Evolutionary conservation across 2,888 invertebrate species (phyloP).

Genomic region (Drosophila ustulata): DNA sequence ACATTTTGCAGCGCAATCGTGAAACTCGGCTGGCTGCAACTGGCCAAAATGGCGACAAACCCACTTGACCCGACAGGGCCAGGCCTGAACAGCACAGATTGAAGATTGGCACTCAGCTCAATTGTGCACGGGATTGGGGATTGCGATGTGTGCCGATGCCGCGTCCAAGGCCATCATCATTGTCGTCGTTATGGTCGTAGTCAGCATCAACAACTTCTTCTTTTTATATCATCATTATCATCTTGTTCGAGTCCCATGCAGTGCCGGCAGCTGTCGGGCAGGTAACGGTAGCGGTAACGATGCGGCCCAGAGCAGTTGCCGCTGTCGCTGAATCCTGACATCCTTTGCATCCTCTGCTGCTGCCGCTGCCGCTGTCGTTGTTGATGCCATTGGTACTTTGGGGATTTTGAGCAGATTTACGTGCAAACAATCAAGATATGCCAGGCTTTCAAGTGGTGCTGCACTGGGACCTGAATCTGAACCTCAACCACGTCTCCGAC

Average conservation of each 20-base stretch:
- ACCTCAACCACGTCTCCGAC: slow-evolving; percentile 4
- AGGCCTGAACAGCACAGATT: slow-evolving; percentile 29
- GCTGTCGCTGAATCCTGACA: slow-evolving; percentile 38
- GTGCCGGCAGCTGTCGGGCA: neutral
- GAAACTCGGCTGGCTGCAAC: slow-evolving; percentile 21
- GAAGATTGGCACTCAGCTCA: slow-evolving; percentile 66
- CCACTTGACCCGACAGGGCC: slow-evolving; percentile 51
- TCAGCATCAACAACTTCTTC: slow-evolving; percentile 6
- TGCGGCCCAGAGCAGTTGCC: slow-evolving; percentile 45
- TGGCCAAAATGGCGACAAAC: slow-evolving; percentile 5
- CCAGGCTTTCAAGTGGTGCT: slow-evolving; percentile 73
- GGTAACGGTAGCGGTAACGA: slow-evolving; percentile 48
- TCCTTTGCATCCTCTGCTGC: slow-evolving; percentile 47
- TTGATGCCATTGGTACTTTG: slow-evolving; percentile 72
- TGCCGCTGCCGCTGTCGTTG: slow-evolving; percentile 35
- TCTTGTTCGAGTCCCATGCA: neutral
- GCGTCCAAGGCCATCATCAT: slow-evolving; percentile 53
- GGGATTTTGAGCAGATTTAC: slow-evolving; percentile 81
- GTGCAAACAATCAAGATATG: slow-evolving; percentile 81
- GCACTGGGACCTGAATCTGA: slow-evolving; percentile 66
- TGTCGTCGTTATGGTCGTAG: slow-evolving; percentile 24
- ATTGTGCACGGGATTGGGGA: slow-evolving; percentile 59
- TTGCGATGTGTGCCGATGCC: slow-evolving; percentile 33
- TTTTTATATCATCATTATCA: neutral
- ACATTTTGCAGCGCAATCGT: slow-evolving; percentile 15